Percentiles rank a stretch among this genome's conserved stretches.
Evolutionary conservation across 2,888 invertebrate genomes (phyloP).

Genomic region (Hydriomena furcata): DNA sequence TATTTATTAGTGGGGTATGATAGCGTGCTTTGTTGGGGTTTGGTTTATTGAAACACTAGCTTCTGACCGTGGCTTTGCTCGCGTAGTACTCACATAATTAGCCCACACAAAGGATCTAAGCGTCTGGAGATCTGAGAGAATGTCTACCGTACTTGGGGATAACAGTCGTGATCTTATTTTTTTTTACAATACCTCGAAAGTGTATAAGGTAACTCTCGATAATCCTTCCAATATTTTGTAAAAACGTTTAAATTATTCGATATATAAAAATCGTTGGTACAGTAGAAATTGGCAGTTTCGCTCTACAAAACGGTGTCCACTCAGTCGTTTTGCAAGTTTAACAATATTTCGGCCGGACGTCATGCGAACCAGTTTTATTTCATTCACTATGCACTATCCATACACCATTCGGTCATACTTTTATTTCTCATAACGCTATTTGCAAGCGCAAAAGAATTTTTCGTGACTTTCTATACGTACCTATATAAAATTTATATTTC

Average conservation of each 20-base stretch:
- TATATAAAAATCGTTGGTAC: conserved; percentile 22
- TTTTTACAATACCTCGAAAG: no score
- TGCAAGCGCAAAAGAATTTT: conserved; percentile 25
- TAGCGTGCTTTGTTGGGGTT: neutral
- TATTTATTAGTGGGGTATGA: neutral
- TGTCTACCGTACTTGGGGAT: no score
- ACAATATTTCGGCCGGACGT: conserved; percentile 70
- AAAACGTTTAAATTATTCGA: conserved; percentile 17
- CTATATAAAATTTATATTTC: conserved; percentile 14
- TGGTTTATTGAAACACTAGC: neutral
- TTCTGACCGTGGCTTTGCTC: no score
- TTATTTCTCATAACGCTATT: conserved; percentile 33
- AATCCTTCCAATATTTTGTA: neutral
- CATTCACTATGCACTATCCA: conserved; percentile 22
- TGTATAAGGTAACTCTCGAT: neutral
- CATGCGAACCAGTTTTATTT: conserved; percentile 33
- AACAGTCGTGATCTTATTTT: no score
- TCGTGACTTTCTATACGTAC: conserved; percentile 11
- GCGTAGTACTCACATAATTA: no score
- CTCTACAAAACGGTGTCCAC: conserved; percentile 46
- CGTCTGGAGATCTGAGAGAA: no score
- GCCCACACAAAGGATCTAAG: no score
- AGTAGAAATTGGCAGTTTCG: conserved; percentile 36
- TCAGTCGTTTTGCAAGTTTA: conserved; percentile 72
- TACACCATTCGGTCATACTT: conserved; percentile 18